phyloP scores from a whole-genome alignment of 2,113 vertebrate genomes.

The Oncorhynchus gorbuscha region DNA sequence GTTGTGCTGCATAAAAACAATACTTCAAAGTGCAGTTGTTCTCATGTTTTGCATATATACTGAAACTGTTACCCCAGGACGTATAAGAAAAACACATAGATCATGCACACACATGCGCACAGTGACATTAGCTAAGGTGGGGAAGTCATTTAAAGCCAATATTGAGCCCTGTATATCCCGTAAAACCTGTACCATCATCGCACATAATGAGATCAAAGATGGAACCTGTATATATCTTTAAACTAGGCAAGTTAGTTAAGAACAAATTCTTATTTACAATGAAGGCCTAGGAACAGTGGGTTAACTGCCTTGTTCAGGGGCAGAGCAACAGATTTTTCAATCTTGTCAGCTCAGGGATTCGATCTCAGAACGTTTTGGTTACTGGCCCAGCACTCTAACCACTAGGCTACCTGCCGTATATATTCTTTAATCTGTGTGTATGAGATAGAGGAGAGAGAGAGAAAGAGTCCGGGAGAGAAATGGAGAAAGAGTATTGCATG shows the following conservation, averaged over 20 bases:
- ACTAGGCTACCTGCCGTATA: too few relatives aligned
- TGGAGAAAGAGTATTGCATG: background rate
- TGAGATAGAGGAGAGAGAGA: background rate
- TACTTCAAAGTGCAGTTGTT: background rate
- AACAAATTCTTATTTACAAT: too few relatives aligned
- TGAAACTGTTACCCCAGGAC: background rate
- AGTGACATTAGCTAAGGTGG: background rate
- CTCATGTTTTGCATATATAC: background rate
- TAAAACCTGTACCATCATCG: background rate
- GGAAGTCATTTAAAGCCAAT: conserved; percentile 28
- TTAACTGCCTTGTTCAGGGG: too few relatives aligned
- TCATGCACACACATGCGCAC: background rate
- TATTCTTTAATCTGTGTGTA: background rate
- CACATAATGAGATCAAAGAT: background rate
- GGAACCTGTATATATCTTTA: background rate
- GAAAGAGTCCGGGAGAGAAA: background rate
- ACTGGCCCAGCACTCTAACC: too few relatives aligned
- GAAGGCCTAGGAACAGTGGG: too few relatives aligned
- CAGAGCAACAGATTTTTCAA: too few relatives aligned
- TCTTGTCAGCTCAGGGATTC: too few relatives aligned
- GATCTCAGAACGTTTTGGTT: too few relatives aligned
- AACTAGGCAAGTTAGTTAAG: background rate
- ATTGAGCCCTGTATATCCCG: conserved; percentile 24
- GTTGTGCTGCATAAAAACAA: background rate
- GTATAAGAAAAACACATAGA: too few relatives aligned